These are phyloP conservation scores for Scatophagus argus DNA, from an alignment of 2,113 vertebrate genomes.

Conservation along the genomic window DNA sequence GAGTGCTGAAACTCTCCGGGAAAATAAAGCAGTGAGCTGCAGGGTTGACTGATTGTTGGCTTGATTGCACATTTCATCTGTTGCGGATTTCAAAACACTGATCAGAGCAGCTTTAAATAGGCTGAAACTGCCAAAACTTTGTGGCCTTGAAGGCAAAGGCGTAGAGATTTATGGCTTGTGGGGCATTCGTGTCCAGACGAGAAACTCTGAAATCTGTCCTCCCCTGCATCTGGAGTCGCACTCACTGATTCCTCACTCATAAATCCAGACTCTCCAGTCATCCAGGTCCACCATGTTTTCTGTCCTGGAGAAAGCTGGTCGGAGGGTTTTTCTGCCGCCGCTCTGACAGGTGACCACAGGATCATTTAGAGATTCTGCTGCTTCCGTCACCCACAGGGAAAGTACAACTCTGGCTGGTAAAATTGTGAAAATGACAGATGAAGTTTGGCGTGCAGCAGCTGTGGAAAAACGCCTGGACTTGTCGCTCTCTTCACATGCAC, in stretches of 20 bases:
- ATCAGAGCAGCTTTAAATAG: too few species aligned
- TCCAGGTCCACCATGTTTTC: neutral
- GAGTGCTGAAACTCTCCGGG: too few species aligned
- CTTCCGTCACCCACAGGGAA: neutral
- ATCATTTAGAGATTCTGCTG: neutral
- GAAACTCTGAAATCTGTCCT: neutral
- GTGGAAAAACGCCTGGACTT: slow-evolving; percentile 16
- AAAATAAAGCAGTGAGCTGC: too few species aligned
- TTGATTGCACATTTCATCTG: too few species aligned
- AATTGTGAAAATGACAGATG: neutral
- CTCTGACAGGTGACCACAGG: slow-evolving; percentile 4
- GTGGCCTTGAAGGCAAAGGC: too few species aligned
- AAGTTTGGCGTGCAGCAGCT: neutral
- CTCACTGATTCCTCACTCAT: too few species aligned
- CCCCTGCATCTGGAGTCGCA: accelerated
- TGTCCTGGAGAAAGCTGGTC: neutral
- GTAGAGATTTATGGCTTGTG: neutral
- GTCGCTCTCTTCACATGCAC: slow-evolving; percentile 24
- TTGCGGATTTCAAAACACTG: too few species aligned
- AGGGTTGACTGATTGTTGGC: too few species aligned
- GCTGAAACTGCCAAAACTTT: too few species aligned
- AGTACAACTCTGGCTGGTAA: neutral
- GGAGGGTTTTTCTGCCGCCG: neutral
- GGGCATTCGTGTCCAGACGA: neutral
- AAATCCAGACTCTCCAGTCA: neutral